Conservation (phyloP, 2,888 invertebrate genomes). For the Therioaphis trifolii region DNA sequence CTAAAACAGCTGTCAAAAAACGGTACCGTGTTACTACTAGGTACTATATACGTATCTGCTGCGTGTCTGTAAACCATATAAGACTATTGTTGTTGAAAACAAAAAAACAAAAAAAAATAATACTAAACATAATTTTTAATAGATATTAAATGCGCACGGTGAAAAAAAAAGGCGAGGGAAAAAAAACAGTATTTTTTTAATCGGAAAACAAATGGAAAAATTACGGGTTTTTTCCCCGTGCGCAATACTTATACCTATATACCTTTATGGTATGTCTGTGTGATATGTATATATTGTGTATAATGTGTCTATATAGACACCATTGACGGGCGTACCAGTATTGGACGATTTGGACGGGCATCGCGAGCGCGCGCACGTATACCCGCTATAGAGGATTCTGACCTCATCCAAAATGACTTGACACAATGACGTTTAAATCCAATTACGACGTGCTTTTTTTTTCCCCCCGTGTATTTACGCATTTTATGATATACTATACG, state of each 20-base stretch:
- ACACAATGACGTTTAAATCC: slow-evolving; percentile 61
- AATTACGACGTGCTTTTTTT: slow-evolving; percentile 44
- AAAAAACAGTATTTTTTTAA: slow-evolving; percentile 12
- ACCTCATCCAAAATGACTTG: slow-evolving; percentile 59
- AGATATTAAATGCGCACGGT: background rate
- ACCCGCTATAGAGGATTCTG: slow-evolving; percentile 27
- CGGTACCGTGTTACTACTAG: background rate
- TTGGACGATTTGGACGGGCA: too few species aligned
- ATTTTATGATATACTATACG: background rate
- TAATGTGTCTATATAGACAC: background rate
- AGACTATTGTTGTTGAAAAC: background rate
- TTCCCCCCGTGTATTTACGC: slow-evolving; percentile 9
- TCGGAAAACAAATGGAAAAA: slow-evolving; percentile 11
- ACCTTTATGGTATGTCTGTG: too few species aligned
- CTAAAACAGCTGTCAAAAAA: slow-evolving; percentile 8
- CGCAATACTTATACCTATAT: background rate
- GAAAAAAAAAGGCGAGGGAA: background rate
- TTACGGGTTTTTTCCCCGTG: background rate
- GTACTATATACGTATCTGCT: background rate
- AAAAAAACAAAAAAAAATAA: slow-evolving; percentile 3
- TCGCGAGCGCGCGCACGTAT: background rate
- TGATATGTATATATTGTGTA: too few species aligned
- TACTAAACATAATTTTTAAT: slow-evolving; percentile 16
- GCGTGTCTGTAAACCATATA: too few species aligned
- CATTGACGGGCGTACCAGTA: background rate